Evolutionary conservation across 2,888 invertebrate genomes (phyloP), one percentile per base, ranked within the genome.

Genomic region (Odontocolon sp.): DNA sequence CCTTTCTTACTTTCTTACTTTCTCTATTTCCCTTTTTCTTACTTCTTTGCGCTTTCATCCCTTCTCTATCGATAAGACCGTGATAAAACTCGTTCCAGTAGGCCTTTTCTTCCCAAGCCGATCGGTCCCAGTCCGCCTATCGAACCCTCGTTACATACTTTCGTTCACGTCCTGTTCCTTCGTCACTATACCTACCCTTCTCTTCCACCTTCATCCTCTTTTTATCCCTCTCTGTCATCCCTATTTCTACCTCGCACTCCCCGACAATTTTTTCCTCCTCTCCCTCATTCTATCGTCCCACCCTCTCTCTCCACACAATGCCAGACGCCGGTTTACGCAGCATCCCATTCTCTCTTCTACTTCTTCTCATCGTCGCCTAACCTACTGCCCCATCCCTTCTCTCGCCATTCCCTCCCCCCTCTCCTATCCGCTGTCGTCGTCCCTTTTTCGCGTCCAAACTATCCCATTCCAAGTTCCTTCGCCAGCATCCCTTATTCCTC

Each of bases 121-220:
- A 77, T 72, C 68, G 72, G 68, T 77, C 77, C 77, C 67, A 59
- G 71, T 68, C 11, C 68, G 57, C 71, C 77, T 57, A 77, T 77
- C 72, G 77, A 72, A 77, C 63, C 77, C 77, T 72, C 68, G 72
- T 77, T 77, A 77, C 42, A 59, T 14, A 38, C 50, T 64, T 72
- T 9, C 21, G 14, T 42, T 16, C 64, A 9, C 45, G 28, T 54
- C 26, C 8, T 61, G 11, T 54, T 56, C 36, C 36, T 54, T 54
- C 66, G 16, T 52, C 18, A 42, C 54, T 18, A 9, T 18, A 4
- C 16, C 16, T 47, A 21, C 28, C 18, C 14, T 54, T 21, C 28
- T 5, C 16, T 45, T 54, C 16, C 40, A 36, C 52, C 21, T 21
- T 33, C 57, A 16, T 23, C 57, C 28, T 38, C 50, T 11, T 18